Conservation (phyloP, 2,113 vertebrate species). For the Toxotes chatareus region DNA sequence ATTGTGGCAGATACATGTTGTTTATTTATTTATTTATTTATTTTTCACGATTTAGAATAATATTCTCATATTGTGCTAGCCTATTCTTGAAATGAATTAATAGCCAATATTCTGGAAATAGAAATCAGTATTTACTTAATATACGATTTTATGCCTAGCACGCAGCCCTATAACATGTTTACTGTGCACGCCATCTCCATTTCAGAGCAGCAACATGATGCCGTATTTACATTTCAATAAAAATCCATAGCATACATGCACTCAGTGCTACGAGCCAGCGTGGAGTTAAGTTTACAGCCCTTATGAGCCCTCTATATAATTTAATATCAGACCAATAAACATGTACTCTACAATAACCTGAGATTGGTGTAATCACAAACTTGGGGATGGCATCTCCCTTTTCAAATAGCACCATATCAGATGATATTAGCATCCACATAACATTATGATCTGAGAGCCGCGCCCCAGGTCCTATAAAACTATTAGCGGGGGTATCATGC, state of each 20-base stretch:
- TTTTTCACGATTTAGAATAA: background rate
- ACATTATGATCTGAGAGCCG: slow-evolving; percentile 41
- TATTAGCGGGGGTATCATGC: slow-evolving; percentile 64
- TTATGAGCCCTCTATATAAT: slow-evolving; percentile 36
- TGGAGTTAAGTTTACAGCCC: slow-evolving; percentile 35
- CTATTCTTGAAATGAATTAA: slow-evolving; percentile 27
- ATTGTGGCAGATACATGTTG: background rate
- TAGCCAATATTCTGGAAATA: background rate
- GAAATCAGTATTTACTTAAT: background rate
- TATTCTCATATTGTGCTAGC: background rate
- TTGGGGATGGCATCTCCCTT: background rate
- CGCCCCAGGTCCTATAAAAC: slow-evolving; percentile 65
- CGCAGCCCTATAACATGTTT: slow-evolving; percentile 16
- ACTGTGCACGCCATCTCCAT: slow-evolving; percentile 5
- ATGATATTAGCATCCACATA: slow-evolving; percentile 57
- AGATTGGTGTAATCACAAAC: slow-evolving; percentile 53
- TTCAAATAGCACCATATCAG: slow-evolving; percentile 48
- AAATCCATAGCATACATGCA: slow-evolving; percentile 32
- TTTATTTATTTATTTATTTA: background rate
- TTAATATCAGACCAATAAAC: slow-evolving; percentile 65
- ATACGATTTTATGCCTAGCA: slow-evolving; percentile 34
- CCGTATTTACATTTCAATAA: slow-evolving; percentile 71
- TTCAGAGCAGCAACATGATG: slow-evolving; percentile 32
- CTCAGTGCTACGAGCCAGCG: slow-evolving; percentile 2
- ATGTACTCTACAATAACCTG: slow-evolving; percentile 49